Evolutionary conservation across 2,797 vertebrate species (phyloP), one percentile per base, ranked within the genome.

Genomic region (Oreochromis grahami): DNA sequence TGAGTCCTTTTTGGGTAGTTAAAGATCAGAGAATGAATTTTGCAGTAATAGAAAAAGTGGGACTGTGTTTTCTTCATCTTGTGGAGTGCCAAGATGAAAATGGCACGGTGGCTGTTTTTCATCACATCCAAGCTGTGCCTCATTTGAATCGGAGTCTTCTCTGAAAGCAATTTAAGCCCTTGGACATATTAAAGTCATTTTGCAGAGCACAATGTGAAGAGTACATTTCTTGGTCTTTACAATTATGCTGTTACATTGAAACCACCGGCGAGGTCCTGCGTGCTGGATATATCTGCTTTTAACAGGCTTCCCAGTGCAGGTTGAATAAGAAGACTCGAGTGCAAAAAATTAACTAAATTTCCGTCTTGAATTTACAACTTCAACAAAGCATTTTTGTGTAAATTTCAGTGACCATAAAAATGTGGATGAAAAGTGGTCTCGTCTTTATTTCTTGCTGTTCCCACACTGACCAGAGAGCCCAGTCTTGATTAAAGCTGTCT

Each of bases 401-500:
- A 17, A 17, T 78, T 56, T 58, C 45, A 2, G 1, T 34, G 6
- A 36, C 15, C 24, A 19, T 48, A 29, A 72, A 72, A 72, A 72
- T 2, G 68, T 48, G 48, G 13, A 26, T 13, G 32, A 63, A 63
- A 38, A 63, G 2, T 24, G 15, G 14, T 78, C 56, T 79, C 5
- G 48, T 21, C 9, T 72, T 58, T 19, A n/a, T 34, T 76, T 19
- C 15, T 38, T 12, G 24, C 29, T 19, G 29, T 90, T 91, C 82
- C 79, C 85, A 88, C 84, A 77, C 21, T 11, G 70, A 91, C 82
- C 83, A 83, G 84, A 89, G 14, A 32, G 8, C 50, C 81, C 84
- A 9, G 53, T 77, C 88, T 86, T 83, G 79, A 78, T 88, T 68
- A 86, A 45, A 76, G 65, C 15, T 0, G 32, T 88, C 92, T 92